Evolutionary conservation across 2,888 invertebrate genomes (phyloP).

Genomic region (Helleia helle): DNA sequence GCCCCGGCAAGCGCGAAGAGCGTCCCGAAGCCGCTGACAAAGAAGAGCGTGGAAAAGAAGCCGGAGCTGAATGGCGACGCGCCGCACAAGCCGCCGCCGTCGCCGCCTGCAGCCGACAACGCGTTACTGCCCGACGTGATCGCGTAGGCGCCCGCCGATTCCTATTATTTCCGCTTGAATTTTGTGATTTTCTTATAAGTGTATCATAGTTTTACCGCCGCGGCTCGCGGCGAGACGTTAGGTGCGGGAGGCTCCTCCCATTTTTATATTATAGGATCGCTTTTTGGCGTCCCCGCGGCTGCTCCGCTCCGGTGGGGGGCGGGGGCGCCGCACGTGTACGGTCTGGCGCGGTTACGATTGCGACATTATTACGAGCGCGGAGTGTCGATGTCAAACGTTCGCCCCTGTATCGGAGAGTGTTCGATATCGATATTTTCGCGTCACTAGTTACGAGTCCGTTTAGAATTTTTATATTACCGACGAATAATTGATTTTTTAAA

Average conservation of each 20-base stretch:
- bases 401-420: background rate
- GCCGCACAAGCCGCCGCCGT: constrained; percentile 61
- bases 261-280: constrained; percentile 66
- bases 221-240: constrained; percentile 57
- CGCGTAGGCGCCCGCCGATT: constrained; percentile 49
- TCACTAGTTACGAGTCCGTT: constrained; percentile 64
- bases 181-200: constrained; percentile 72
- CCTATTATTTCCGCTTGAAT: constrained; percentile 72
- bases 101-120: constrained; percentile 59
- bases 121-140: constrained; percentile 63
- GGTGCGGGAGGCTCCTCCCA: constrained; percentile 65
- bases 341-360: constrained; percentile 6
- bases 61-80: constrained; percentile 31
- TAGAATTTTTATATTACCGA: constrained; percentile 74
- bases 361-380: background rate
- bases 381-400: background rate
- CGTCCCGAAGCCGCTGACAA: constrained; percentile 21
- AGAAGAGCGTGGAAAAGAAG: constrained; percentile 27
- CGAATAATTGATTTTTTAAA: constrained; percentile 64
- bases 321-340: constrained; percentile 17
- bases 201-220: constrained; percentile 63
- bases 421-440: constrained; percentile 35
- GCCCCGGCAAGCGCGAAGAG: constrained; percentile 38
- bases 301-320: constrained; percentile 28
- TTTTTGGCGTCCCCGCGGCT: constrained; percentile 48